Base-by-base conservation (phyloP, 1,140 invertebrate species). In the Bombus huntii region DNA sequence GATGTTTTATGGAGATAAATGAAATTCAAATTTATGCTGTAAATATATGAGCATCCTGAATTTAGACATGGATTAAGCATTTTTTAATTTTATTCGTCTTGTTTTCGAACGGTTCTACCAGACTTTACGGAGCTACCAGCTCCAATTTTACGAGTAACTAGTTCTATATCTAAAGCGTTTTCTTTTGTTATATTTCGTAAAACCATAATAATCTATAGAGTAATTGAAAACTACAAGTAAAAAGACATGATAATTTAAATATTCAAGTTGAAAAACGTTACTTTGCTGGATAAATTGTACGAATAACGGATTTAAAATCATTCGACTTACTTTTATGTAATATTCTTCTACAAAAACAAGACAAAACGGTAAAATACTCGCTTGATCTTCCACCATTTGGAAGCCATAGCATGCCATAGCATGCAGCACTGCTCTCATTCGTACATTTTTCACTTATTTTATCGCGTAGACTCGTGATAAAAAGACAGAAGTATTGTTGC, bases 1-100 rank as follows among this genome's bases (percentile, higher is more conserved):
- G 37, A 62, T 65, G 39, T 82, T 82, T 74, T 47, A 44, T 25
- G 53, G 39, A 34, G 71, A 82, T 42, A 44, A 82, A 82, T 31
- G 34, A 81, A 81, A 82, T 74, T 82, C n/a, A n/a, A 79, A 62
- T 77, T 62, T 39, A 39, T 59, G 13, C 53, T 13, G 25, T 10
- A 59, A 76, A 76, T 76, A 28, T 28, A 57, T 6, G 37, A 42
- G 8, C 39, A 22, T 6, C n/a, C 13, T 47, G 39, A 79, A 79
- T 79, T 68, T 65, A 25, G n/a, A 12, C 39, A 62, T 18, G 22
- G 6, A 44, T 79, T 68, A 47, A 34, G 1, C 9, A 6, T 0
- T 10, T 31, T 3, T 22, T 62, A 39, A 18, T 65, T 44, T 44
- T 28, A 53, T 53, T 34, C 31, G 34, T 6, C 37, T 18, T 1